A percentile compares a stretch with the other conserved stretches of the same genome.
These are phyloP conservation scores for Cataglyphis altisquamis DNA, from an alignment of 2,888 invertebrate species.

Conservation along the genomic window DNA sequence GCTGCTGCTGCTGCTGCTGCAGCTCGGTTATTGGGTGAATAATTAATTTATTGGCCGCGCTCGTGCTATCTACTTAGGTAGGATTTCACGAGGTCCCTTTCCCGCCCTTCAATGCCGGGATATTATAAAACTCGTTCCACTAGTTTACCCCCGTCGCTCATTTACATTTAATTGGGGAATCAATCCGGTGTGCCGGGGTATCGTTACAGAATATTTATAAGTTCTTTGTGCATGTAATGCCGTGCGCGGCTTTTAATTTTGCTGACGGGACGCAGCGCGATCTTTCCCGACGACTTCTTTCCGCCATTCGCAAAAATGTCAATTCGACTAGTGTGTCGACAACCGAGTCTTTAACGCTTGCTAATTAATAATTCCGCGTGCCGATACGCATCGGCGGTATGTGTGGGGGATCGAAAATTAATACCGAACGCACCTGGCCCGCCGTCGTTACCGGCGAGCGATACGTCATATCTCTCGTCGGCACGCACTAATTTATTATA, in stretches of 20 bases:
- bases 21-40: slow-evolving; percentile 60
- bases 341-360: slow-evolving; percentile 55
- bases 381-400: slow-evolving; percentile 20
- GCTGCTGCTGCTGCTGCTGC: not conserved
- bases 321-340: no score
- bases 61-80: slow-evolving; percentile 60
- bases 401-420: slow-evolving; percentile 62
- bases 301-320: slow-evolving; percentile 16
- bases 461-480: slow-evolving; percentile 53
- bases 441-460: slow-evolving; percentile 4
- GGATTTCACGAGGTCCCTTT: slow-evolving; percentile 56
- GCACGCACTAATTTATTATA: slow-evolving; percentile 66
- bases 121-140: slow-evolving; percentile 74
- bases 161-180: slow-evolving; percentile 78
- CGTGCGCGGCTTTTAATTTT: slow-evolving; percentile 73
- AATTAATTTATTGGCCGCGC: slow-evolving; percentile 72
- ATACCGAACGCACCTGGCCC: slow-evolving; percentile 48
- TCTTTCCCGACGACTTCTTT: slow-evolving; percentile 64
- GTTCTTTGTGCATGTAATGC: slow-evolving; percentile 61
- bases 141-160: slow-evolving; percentile 67
- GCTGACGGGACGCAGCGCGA: slow-evolving; percentile 54
- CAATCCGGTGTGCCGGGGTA: slow-evolving; percentile 70
- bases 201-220: slow-evolving; percentile 78
- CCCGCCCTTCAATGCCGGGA: slow-evolving; percentile 43
- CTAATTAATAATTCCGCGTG: slow-evolving; percentile 71